Evolutionary conservation across 2,797 vertebrate species (phyloP).

Genomic region (Anolis apletophallus): DNA sequence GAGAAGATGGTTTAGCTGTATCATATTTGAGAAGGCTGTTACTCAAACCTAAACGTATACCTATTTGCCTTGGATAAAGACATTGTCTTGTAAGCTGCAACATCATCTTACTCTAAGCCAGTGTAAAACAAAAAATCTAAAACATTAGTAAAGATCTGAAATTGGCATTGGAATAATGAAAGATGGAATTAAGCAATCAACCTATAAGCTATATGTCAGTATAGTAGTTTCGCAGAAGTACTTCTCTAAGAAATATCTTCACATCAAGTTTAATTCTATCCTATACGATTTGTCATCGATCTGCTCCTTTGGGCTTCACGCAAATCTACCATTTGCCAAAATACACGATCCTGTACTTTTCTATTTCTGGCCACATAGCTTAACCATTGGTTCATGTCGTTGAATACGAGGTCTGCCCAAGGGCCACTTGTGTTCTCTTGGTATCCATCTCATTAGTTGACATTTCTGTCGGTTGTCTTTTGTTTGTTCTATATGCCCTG

Average conservation of each 20-base stretch:
- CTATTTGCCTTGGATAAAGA: background rate
- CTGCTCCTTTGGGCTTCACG: no score
- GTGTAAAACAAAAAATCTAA: background rate
- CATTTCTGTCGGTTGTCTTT: no score
- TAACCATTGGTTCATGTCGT: no score
- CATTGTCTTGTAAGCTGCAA: background rate
- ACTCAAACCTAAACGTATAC: background rate
- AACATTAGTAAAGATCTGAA: background rate
- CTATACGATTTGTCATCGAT: no score
- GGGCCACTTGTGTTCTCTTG: no score
- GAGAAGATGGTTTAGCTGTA: background rate
- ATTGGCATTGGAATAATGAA: background rate
- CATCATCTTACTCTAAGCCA: background rate
- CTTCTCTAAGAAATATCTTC: background rate
- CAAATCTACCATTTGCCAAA: no score
- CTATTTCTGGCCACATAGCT: no score
- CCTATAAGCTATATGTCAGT: background rate
- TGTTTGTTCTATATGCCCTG: no score
- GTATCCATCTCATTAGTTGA: no score
- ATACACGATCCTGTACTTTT: no score
- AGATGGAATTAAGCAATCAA: background rate
- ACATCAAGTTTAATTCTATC: background rate
- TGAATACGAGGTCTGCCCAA: no score
- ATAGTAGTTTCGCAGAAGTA: no score
- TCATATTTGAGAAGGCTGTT: background rate